Evolutionary conservation across 2,888 invertebrate species (phyloP), one percentile per base, ranked within the genome.

Genomic region (Hipparchia sbordonii): DNA sequence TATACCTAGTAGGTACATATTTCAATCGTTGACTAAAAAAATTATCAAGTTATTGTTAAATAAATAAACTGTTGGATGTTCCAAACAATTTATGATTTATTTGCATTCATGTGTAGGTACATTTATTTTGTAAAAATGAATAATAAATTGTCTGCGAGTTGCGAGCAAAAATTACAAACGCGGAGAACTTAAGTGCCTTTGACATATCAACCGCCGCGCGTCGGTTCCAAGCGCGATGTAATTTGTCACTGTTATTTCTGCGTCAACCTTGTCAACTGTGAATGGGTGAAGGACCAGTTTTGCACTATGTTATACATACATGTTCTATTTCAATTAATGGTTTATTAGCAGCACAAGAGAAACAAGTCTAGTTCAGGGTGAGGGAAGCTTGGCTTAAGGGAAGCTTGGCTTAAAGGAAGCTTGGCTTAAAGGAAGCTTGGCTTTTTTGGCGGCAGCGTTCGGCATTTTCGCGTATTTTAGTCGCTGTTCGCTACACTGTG

Each of bases 211-310:
- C 81, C 80, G 82, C 8, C 48, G 48, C 48, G 48, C 48, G 48
- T 84, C 86, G 79, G 77, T 76, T 79, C 79, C 77, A 79, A 75
- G 77, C 78, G 77, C 76, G 72, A 72, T 76, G 81, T 84, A 86
- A 89, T 91, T 87, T 87, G 87, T 90, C 87, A 88, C 78, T 76
- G 83, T 84, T 86, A 87, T 86, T 83, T 85, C 39, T 39, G 39
- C 39, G 39, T 39, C 39, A 39, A 39, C 39, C 5, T 2, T 39
- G 39, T 39, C 39, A 39, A 39, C 39, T 39, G 39, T 39, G 39
- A 39, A 39, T 39, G 39, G 2, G 5, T 79, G 79, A 51, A 48
- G 63, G 51, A 33, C 63, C 13, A 48, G 51, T 51, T 63, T 33
- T 51, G 23, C 12, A 51, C 2, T 48, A 23, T 9, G 48, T 23